Base-by-base conservation (phyloP, 2,888 invertebrate genomes). In the Saturnia pavonia region DNA sequence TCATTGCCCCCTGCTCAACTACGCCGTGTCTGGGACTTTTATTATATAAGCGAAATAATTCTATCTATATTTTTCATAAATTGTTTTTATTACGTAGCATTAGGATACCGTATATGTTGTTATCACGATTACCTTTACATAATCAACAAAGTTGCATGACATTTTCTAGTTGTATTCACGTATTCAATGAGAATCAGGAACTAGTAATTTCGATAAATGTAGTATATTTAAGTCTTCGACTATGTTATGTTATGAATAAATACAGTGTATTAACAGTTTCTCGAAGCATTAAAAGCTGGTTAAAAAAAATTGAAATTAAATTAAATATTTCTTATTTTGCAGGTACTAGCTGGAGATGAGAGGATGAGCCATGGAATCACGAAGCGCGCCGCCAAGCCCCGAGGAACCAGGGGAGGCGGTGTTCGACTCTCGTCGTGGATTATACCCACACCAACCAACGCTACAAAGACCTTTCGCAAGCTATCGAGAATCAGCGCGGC, bases 351-450 rank as follows among this genome's bases (percentile, higher is more conserved):
- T 87, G 88, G 89, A 77, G 80, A 91, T 90, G 90, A 91, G 84
- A 94, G 85, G 90, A 94, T 94, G 94, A 94, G 88, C 91, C 82
- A 94, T 94, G 94, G 94, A 94, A 91, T 94, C 94, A 88, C 94
- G 93, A 82, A 94, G 94, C 85, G 92, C 94, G 92, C 94, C 94
- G 94, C 94, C 94, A 85, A 92, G 94, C 91, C 94, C 94, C 91
- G 94, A 94, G 87, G 94, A 94, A 85, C 83, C 91, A 80, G 94
- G 94, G 91, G 92, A 92, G 91, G 94, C 93, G 94, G 95, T 97
- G 90, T 96, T 96, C 91, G 96, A 97, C 88, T 96, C 96, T 75
- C 96, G 96, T 73, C 96, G 97, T 78, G 96, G 96, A 76, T 95
- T 96, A 73, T 96, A 96, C 85, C 96, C 86, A 68, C 89, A 86